phyloP scores from a whole-genome alignment of 2,888 invertebrate genomes.

The Steinernema hermaphroditum region DNA sequence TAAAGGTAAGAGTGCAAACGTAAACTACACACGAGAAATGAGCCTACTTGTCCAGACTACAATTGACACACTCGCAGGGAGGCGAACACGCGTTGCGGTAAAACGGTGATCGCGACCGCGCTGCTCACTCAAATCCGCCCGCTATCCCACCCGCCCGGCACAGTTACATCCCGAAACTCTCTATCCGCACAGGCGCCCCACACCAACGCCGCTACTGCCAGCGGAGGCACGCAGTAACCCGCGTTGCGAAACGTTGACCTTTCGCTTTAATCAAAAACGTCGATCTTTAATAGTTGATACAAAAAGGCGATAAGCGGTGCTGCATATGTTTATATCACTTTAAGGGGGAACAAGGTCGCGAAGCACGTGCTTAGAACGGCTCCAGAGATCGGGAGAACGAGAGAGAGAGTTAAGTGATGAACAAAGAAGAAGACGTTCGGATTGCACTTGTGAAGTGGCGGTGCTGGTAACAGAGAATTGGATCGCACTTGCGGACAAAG shows the following conservation, averaged over 20 bases:
- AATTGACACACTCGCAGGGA: background rate
- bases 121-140: background rate
- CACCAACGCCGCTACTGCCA: no score
- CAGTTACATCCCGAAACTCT: no score
- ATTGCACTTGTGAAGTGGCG: conserved; percentile 3
- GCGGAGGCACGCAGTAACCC: background rate
- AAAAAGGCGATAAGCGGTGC: background rate
- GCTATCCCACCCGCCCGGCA: no score
- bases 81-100: background rate
- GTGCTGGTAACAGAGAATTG: background rate
- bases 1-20: background rate
- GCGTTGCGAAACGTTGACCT: conserved; percentile 15
- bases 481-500: conserved; percentile 16
- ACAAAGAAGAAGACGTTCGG: background rate
- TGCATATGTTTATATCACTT: background rate
- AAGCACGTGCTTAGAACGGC: background rate
- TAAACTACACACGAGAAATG: background rate
- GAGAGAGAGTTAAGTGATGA: background rate
- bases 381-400: background rate
- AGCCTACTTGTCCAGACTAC: background rate
- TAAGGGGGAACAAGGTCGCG: conserved; percentile 10
- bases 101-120: background rate
- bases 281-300: conserved; percentile 22
- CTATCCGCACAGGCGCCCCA: no score
- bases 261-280: background rate